Evolutionary conservation across 2,113 vertebrate species (phyloP).

Genomic region (Cyanocitta stelleri): DNA sequence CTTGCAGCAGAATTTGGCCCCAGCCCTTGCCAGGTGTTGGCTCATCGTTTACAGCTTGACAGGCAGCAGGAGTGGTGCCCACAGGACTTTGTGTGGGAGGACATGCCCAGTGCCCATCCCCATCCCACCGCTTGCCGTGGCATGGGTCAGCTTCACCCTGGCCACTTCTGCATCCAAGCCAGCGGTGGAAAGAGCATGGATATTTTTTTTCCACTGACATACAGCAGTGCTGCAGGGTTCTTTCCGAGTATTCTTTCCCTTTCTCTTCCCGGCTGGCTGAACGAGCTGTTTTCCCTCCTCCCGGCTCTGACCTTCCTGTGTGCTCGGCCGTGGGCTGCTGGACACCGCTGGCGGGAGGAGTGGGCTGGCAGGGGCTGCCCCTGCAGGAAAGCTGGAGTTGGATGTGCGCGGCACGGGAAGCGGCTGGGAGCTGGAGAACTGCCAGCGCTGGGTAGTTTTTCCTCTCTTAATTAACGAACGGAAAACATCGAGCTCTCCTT

Average conservation of each 20-base stretch:
- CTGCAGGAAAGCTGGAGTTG: not conserved
- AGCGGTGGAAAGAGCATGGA: not conserved
- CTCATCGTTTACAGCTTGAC: not conserved
- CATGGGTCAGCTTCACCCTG: rapidly evolving
- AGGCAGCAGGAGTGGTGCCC: not conserved
- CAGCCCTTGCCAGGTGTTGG: conserved; percentile 15
- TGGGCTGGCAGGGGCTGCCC: not conserved
- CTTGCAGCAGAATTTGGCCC: conserved; percentile 26
- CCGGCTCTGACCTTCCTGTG: conserved; percentile 30
- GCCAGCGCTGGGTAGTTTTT: conserved; percentile 9
- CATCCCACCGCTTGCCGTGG: rapidly evolving
- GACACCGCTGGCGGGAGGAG: not conserved
- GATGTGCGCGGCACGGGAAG: conserved; percentile 4
- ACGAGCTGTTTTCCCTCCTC: not conserved
- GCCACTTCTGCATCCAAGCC: not conserved
- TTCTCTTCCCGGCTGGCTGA: not conserved
- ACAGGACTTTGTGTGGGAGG: not conserved
- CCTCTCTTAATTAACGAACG: conserved; percentile 49
- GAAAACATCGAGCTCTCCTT: not conserved
- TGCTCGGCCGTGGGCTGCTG: not conserved
- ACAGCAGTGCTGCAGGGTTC: not conserved
- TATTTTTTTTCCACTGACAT: not conserved
- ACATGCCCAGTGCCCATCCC: not conserved
- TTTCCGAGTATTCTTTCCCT: conserved; percentile 52
- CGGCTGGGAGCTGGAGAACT: not conserved